These are phyloP conservation scores for Dolichallabes microphthalmus DNA, from an alignment of 2,113 vertebrate species.

Conservation along the genomic window DNA sequence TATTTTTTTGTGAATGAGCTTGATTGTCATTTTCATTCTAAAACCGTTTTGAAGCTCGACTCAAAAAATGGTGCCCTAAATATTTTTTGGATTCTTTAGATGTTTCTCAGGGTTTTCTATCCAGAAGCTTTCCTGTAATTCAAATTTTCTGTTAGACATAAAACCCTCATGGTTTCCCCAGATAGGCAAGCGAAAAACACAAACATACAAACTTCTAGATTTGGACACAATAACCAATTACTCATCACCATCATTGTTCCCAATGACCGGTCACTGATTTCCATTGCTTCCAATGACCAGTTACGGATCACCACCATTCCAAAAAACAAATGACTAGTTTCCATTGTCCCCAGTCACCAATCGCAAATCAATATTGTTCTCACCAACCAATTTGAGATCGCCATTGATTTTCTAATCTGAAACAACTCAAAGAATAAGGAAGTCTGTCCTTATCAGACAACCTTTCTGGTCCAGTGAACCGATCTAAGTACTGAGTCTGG, in stretches of 20 bases:
- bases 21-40: background rate
- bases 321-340: background rate
- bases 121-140: background rate
- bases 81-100: background rate
- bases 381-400: background rate
- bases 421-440: no score
- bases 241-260: background rate
- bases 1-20: background rate
- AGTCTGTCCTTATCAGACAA: background rate
- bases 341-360: background rate
- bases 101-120: background rate
- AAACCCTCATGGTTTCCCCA: background rate
- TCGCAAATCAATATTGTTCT: background rate
- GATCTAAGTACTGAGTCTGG: background rate
- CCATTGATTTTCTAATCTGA: background rate
- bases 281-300: background rate
- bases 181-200: background rate
- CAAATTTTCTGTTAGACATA: background rate
- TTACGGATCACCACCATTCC: background rate
- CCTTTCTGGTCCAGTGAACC: background rate
- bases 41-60: background rate
- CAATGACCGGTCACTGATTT: no score
- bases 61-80: background rate
- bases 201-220: background rate
- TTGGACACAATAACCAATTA: background rate